phyloP scores from a whole-genome alignment of 2,113 vertebrate genomes.

The Sander lucioperca region DNA sequence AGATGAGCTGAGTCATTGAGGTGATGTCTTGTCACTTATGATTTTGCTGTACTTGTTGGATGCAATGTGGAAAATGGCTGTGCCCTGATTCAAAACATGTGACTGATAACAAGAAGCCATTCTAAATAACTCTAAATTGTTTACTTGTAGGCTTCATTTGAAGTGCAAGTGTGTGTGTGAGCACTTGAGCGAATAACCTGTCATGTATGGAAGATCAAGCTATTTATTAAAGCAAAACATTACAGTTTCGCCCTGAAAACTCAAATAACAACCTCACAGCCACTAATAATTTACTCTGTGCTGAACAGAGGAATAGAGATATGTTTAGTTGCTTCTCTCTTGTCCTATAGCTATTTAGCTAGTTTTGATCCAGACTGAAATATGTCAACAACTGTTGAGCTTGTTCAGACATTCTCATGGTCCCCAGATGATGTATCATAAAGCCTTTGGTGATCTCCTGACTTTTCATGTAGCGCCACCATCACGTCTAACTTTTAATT shows the following conservation, averaged over 20 bases:
- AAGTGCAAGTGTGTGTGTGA: not conserved
- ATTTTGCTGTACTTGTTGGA: not conserved
- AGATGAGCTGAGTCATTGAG: constrained; percentile 36
- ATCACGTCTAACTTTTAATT: no score
- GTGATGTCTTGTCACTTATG: constrained; percentile 1
- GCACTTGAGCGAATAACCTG: constrained; percentile 33
- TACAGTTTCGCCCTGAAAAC: constrained; percentile 31
- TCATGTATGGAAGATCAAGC: constrained; percentile 38
- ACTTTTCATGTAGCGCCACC: no score
- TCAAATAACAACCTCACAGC: constrained; percentile 41
- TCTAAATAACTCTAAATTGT: constrained; percentile 1
- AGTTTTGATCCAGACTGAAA: no score
- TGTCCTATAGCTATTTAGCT: not conserved
- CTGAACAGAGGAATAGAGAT: constrained; percentile 21
- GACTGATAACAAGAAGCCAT: constrained; percentile 3
- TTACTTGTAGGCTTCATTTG: not conserved
- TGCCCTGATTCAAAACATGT: constrained; percentile 12
- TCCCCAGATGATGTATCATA: no score
- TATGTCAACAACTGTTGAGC: no score
- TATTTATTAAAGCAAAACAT: constrained; percentile 48
- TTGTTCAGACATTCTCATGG: no score
- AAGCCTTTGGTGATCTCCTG: no score
- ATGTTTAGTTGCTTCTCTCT: constrained; percentile 11
- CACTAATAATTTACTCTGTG: constrained; percentile 33
- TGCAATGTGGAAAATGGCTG: not conserved